Evolutionary conservation across 2,888 invertebrate genomes (phyloP).

Genomic region (Ophion ventricosus): DNA sequence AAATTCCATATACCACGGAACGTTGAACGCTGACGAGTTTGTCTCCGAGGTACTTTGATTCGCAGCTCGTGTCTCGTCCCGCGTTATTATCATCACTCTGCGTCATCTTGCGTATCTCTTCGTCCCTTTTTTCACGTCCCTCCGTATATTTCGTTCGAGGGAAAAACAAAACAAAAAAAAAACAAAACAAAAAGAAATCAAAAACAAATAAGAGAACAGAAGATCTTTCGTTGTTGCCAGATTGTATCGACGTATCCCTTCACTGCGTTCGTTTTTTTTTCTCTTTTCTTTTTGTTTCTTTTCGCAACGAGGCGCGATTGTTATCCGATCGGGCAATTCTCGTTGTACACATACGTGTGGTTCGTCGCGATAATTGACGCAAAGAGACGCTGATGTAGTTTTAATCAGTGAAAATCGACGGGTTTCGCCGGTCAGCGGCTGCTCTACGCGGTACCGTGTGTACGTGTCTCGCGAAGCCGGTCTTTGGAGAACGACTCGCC

Average conservation of each 20-base stretch:
- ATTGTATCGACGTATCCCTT: no score
- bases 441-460: no score
- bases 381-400: constrained; percentile 3
- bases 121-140: not conserved
- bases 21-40: constrained; percentile 6
- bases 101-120: constrained; percentile 33
- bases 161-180: not conserved
- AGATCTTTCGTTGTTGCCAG: no score
- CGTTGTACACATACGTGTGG: no score
- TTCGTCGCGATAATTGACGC: constrained; percentile 7
- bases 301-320: no score
- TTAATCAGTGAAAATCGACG: constrained; percentile 19
- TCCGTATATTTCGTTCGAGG: not conserved
- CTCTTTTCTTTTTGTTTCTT: no score
- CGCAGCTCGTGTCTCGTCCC: constrained; percentile 18
- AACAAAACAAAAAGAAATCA: no score
- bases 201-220: no score
- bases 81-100: constrained; percentile 43
- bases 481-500: constrained; percentile 15
- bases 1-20: constrained; percentile 43
- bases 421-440: not conserved
- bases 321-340: no score
- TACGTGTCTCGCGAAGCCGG: constrained; percentile 14
- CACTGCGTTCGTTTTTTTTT: no score
- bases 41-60: constrained; percentile 24